Base-by-base conservation (phyloP, 2,797 vertebrate species). In the Streptopelia turtur region DNA sequence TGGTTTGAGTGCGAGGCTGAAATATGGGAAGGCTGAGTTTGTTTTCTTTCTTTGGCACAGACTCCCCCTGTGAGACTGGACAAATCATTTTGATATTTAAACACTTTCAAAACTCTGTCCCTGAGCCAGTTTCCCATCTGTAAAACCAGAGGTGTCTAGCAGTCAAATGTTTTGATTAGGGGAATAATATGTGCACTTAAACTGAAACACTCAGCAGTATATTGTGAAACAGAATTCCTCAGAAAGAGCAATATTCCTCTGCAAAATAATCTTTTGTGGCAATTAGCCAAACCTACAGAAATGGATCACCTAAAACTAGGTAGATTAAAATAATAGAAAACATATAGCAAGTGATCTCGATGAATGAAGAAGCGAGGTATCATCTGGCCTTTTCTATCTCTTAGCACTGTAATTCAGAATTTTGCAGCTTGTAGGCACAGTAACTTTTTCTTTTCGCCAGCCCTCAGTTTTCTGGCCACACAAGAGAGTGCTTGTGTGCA, bases 401-500 rank as follows among this genome's bases (percentile, higher is more conserved):
- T 39, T 77, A 53, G 63, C 16, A 2, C 17, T 11, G 16, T 56
- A 10, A 50, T 74, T 90, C 2, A 1, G 77, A 91, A 70, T 82
- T 87, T 64, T 89, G 20, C 70, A 81, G 53, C 35, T 83, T 69
- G 45, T 33, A 78, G 79, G 49, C 50, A 75, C 75, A 89, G 84
- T 74, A 75, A 57, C 56, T 30, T 76, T 79, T 90, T 94, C 47
- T 83, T 71, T 89, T 65, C 57, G 10, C 65, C 59, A 59, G 10
- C 57, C 25, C 30, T 60, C 55, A 14, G 15, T 53, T 93, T 86
- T 93, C 66, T 87, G 83, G 56, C 83, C 66, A 37, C 94, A 91
- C 80, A 94, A 95, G 83, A 78, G 87, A 87, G 83, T 31, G 64
- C 64, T 83, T 94, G 92, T 95, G 81, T 43, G 70, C 80, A 90